Conservation (phyloP, 1,140 invertebrate species). For the Hyphantria cunea region DNA sequence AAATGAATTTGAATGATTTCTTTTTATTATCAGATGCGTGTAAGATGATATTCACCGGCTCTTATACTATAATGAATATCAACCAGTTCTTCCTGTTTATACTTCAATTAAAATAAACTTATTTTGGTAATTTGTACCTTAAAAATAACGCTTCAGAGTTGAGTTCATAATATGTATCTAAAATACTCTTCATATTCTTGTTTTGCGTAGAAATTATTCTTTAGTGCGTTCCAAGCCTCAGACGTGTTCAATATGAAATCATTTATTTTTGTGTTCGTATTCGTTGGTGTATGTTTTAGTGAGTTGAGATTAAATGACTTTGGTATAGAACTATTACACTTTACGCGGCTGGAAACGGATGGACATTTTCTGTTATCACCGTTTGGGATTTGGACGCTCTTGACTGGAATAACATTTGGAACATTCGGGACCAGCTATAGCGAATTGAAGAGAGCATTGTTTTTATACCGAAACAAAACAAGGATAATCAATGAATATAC, state of each 20-base stretch:
- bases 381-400: slow-evolving; percentile 69
- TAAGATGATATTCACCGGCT: too few species aligned
- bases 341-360: slow-evolving; percentile 52
- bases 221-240: slow-evolving; percentile 30
- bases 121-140: too few species aligned
- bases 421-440: slow-evolving; percentile 53
- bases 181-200: slow-evolving; percentile 33
- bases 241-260: slow-evolving; percentile 47
- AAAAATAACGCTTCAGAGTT: too few species aligned
- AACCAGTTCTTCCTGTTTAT: too few species aligned
- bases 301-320: slow-evolving; percentile 65
- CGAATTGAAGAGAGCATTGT: slow-evolving; percentile 49
- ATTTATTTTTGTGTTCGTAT: slow-evolving; percentile 40
- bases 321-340: slow-evolving; percentile 64
- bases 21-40: too few species aligned
- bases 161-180: background rate
- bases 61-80: too few species aligned
- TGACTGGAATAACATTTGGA: slow-evolving; percentile 64
- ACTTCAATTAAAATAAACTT: too few species aligned
- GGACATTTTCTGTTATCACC: slow-evolving; percentile 72
- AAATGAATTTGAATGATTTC: too few species aligned
- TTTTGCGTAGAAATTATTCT: slow-evolving; percentile 43
- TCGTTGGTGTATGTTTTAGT: slow-evolving; percentile 46
- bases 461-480: slow-evolving; percentile 50
- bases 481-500: slow-evolving; percentile 55